phyloP scores from a whole-genome alignment of 2,888 invertebrate genomes.

The Euproctis similis region DNA sequence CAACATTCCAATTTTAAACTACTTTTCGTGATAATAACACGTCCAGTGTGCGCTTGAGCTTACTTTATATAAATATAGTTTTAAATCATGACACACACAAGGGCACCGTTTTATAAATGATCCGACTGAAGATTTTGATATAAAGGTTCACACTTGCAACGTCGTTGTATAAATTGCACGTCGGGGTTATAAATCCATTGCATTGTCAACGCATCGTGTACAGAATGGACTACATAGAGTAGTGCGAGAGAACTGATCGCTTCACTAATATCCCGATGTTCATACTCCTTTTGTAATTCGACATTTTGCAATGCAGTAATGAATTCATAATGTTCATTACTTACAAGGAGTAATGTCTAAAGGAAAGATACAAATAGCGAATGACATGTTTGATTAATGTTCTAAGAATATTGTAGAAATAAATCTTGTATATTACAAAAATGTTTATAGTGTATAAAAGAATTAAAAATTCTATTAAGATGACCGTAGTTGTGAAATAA shows the following conservation, averaged over 20 bases:
- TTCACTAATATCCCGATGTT: constrained; percentile 21
- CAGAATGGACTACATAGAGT: constrained; percentile 19
- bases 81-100: constrained; percentile 33
- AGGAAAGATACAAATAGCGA: no score
- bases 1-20: no score
- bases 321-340: constrained; percentile 9
- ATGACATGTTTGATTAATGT: no score
- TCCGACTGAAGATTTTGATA: constrained; percentile 46
- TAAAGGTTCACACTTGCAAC: constrained; percentile 49
- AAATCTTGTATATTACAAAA: no score
- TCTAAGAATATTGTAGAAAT: no score
- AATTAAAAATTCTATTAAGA: no score
- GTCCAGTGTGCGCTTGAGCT: constrained; percentile 12
- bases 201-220: constrained; percentile 30
- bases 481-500: no score
- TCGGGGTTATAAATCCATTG: constrained; percentile 32
- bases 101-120: constrained; percentile 45
- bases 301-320: constrained; percentile 15
- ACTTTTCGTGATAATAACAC: no score
- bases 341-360: background rate
- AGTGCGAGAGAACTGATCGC: constrained; percentile 18
- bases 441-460: no score
- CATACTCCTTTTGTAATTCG: constrained; percentile 20
- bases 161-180: constrained; percentile 26
- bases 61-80: constrained; percentile 28